Percentiles rank a stretch among this genome's conserved stretches.
Conservation (phyloP, 2,113 vertebrate species). For the Mandrillus leucophaeus region DNA sequence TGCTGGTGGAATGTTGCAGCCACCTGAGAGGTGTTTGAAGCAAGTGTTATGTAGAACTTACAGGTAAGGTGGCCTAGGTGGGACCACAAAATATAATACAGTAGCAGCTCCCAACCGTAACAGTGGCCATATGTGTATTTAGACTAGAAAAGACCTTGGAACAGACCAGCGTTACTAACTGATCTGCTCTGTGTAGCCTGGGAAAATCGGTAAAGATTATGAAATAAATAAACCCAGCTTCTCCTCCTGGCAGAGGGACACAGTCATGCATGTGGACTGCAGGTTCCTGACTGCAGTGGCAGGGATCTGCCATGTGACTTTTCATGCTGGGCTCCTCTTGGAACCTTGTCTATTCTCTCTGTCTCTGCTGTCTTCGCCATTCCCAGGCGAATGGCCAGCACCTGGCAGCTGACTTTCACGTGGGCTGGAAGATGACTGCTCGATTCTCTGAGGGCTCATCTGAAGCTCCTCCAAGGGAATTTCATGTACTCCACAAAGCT, state of each 20-base stretch:
- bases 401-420: background rate
- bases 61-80: background rate
- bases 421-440: background rate
- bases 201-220: background rate
- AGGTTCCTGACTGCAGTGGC: background rate
- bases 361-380: background rate
- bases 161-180: background rate
- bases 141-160: background rate
- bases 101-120: background rate
- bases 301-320: background rate
- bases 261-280: background rate
- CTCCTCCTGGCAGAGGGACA: background rate
- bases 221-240: background rate
- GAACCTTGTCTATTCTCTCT: background rate
- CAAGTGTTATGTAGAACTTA: background rate
- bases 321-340: background rate
- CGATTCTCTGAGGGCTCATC: background rate
- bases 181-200: background rate
- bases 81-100: background rate
- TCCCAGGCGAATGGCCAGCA: background rate
- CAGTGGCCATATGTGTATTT: background rate
- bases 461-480: background rate
- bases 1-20: background rate
- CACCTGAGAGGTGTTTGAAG: background rate
- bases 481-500: background rate